Conservation (phyloP, 2,888 invertebrate genomes). For the Mycogona germanica region DNA sequence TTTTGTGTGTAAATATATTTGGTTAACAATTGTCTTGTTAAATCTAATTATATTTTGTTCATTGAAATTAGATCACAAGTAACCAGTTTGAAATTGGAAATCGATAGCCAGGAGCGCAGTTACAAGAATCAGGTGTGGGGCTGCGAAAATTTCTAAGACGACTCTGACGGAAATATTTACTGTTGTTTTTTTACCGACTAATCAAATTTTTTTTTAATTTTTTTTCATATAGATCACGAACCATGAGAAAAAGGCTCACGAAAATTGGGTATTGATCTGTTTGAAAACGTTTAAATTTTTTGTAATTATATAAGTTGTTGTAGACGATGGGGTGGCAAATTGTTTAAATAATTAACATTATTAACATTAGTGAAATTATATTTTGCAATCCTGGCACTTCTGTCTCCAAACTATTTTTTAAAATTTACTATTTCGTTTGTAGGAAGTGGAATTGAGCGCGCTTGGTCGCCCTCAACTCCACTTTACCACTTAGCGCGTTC, state of each 20-base stretch:
- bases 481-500: not conserved
- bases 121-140: constrained; percentile 41
- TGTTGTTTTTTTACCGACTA: not conserved
- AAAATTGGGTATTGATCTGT: constrained; percentile 45
- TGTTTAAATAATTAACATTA: no score
- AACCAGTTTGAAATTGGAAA: constrained; percentile 62
- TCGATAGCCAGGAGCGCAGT: constrained; percentile 66
- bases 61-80: constrained; percentile 36
- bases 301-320: no score
- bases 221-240: constrained; percentile 42
- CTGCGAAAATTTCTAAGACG: not conserved
- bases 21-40: not conserved
- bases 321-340: no score
- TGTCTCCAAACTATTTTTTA: no score
- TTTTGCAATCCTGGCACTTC: no score
- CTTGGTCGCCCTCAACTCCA: no score
- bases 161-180: not conserved
- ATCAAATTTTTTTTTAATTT: not conserved
- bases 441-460: no score
- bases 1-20: constrained; percentile 3
- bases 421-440: no score
- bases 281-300: no score
- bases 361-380: no score
- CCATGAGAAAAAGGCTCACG: constrained; percentile 71
- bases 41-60: not conserved